Evolutionary conservation across 2,888 invertebrate genomes (phyloP).

Genomic region (Nymphalis polychloros): DNA sequence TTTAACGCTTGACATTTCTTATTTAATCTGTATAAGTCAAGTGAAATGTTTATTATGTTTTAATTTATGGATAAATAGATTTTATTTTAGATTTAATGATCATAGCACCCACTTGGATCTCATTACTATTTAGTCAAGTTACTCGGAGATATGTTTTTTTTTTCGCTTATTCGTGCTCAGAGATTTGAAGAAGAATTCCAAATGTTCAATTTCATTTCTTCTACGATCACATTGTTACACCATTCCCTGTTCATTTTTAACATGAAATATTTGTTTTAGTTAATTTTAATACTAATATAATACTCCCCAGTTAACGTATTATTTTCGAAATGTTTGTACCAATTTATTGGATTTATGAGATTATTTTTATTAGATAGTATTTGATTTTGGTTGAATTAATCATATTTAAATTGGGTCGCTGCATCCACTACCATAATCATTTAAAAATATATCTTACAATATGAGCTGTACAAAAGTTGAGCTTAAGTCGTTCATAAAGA

Average conservation of each 20-base stretch:
- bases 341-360: neutral
- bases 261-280: neutral
- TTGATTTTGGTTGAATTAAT: neutral
- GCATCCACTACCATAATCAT: too few species aligned
- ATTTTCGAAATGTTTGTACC: constrained; percentile 3
- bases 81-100: constrained; percentile 4
- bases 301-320: neutral
- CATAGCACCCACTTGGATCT: constrained; percentile 10
- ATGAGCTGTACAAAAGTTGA: too few species aligned
- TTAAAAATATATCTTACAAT: too few species aligned
- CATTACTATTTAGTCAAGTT: neutral
- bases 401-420: neutral
- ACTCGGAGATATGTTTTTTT: neutral
- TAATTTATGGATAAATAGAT: neutral
- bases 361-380: neutral
- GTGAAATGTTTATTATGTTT: neutral
- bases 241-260: neutral
- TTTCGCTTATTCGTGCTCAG: too few species aligned
- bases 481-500: too few species aligned
- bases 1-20: constrained; percentile 2
- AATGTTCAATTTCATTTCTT: neutral
- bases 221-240: neutral
- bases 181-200: too few species aligned
- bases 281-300: neutral
- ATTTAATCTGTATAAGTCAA: neutral